Evolutionary conservation across 2,113 vertebrate species (phyloP), one percentile per base, ranked within the genome.

Genomic region (Myotis davidii): DNA sequence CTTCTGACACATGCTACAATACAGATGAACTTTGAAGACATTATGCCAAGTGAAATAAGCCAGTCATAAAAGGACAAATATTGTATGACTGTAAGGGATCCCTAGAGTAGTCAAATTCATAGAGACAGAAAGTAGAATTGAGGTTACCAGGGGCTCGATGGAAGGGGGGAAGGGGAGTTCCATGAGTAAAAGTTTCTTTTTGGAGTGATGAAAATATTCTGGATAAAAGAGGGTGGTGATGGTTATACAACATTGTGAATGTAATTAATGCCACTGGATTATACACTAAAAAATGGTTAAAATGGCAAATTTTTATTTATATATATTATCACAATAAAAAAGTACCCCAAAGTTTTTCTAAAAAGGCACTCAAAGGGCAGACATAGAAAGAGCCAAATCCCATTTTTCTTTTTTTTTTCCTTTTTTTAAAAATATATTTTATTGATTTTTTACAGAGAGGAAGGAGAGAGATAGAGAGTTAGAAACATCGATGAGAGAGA

Each of bases 41-140:
- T 48, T 7, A 11, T 9, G 7, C 32, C 37, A 10, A 54, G 20
- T 18, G 81, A 84, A 48, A 64, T 27, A 34, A 86, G 13, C 45
- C 85, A 61, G 29, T 42, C 45, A 3, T 25, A 29, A 6, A 91
- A 52, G 34, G 73, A 37, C 5, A 65, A 18, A 32, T n/a, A 54
- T 5, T 54, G n/a, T 4, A 1, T 16, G 61, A 48, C 10, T 54
- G 1, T 0, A 12, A 13, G 42, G 17, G 76, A 21, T 27, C 5
- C 39, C 16, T 18, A 34, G 9, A 21, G 11, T 8, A 4, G 59
- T 56, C 85, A 16, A 2, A 48, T 9, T 25, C 82, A 17, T 6
- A 42, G 29, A 89, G 50, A 52, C 48, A 29, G 61, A 34, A 10
- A 18, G 25, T 8, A 45, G 52, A 48, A 56, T 16, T 2, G 27